phyloP scores from a whole-genome alignment of 1,140 invertebrate species.

The Orussus abietinus region DNA sequence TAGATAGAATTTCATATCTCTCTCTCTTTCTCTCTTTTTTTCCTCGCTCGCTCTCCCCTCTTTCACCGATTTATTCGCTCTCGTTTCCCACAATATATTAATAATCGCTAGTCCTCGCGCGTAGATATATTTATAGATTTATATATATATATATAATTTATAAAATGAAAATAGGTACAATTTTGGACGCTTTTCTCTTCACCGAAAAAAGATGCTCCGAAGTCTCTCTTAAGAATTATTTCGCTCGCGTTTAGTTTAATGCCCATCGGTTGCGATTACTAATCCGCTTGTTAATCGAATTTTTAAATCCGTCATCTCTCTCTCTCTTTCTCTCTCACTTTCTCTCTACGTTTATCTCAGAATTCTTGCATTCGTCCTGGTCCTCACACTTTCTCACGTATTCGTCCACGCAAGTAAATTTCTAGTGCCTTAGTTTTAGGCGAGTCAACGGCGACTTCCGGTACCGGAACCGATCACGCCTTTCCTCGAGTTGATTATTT shows the following conservation, averaged over 20 bases:
- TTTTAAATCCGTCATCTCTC: constrained; percentile 40
- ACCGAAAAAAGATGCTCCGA: constrained; percentile 51
- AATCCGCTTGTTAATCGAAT: constrained; percentile 55
- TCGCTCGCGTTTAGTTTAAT: constrained; percentile 46
- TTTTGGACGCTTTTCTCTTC: constrained; percentile 52
- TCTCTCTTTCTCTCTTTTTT: constrained; percentile 19
- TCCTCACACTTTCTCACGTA: too few relatives aligned
- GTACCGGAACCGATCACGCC: too few relatives aligned
- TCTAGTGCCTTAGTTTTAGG: too few relatives aligned
- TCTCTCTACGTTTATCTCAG: background rate
- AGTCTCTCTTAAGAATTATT: constrained; percentile 46
- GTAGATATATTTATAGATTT: constrained; percentile 50
- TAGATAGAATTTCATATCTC: constrained; percentile 51
- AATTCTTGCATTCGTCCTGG: too few relatives aligned
- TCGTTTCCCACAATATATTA: constrained; percentile 40
- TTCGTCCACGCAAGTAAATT: too few relatives aligned
- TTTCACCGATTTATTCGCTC: constrained; percentile 16
- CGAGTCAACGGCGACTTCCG: too few relatives aligned
- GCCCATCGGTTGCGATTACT: constrained; percentile 56
- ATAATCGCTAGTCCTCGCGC: constrained; percentile 49
- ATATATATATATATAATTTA: constrained; percentile 51
- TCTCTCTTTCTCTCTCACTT: constrained; percentile 18
- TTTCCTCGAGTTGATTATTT: too few relatives aligned
- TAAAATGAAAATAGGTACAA: constrained; percentile 57
- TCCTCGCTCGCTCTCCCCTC: constrained; percentile 8